These are phyloP conservation scores for Spilarctia lutea DNA, from an alignment of 2,888 invertebrate species.

Conservation along the genomic window DNA sequence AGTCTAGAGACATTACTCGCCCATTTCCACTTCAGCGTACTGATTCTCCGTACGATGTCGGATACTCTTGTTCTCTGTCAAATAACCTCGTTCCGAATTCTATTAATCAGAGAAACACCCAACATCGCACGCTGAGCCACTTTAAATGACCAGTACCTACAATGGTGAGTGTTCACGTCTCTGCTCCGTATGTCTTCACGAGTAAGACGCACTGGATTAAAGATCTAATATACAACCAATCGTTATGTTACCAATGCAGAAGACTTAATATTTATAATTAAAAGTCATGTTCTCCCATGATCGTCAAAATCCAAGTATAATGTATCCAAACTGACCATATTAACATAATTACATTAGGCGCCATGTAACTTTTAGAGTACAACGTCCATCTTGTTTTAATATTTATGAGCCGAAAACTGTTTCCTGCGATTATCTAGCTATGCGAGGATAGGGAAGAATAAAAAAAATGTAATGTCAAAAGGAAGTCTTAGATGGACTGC, in stretches of 20 bases:
- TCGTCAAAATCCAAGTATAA: conserved; percentile 5
- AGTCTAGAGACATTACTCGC: no score
- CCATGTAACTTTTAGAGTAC: conserved; percentile 21
- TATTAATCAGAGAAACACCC: no score
- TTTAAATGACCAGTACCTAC: no score
- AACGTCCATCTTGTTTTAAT: conserved; percentile 32
- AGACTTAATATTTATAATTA: conserved; percentile 7
- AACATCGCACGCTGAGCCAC: no score
- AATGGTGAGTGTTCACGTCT: no score
- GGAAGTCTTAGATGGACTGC: background rate
- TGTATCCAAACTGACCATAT: conserved; percentile 44
- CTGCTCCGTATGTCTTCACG: no score
- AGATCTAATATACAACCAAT: no score
- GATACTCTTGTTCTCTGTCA: no score
- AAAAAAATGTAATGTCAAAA: background rate
- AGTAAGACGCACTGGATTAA: no score
- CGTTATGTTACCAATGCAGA: background rate
- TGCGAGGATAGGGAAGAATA: conserved; percentile 3
- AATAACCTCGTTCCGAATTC: no score
- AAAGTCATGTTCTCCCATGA: conserved; percentile 9
- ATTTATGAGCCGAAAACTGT: conserved; percentile 49
- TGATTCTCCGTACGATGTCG: no score
- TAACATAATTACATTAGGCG: conserved; percentile 50
- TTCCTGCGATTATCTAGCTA: conserved; percentile 48
- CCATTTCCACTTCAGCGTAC: no score